Evolutionary conservation across 2,888 invertebrate genomes (phyloP).

Genomic region (Tanypteryx hageni): DNA sequence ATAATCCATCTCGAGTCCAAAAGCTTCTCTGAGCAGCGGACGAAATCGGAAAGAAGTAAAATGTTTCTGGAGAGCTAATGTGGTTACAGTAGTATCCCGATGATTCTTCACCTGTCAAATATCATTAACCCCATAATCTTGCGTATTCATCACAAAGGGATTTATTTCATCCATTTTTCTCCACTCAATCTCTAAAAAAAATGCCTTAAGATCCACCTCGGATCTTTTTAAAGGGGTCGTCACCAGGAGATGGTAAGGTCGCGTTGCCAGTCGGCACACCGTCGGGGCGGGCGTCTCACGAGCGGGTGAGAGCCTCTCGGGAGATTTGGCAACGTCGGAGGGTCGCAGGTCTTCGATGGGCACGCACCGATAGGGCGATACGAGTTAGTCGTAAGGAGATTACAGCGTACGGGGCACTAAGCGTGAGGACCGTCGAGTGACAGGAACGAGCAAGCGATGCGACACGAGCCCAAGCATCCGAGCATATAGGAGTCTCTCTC

Average conservation of each 20-base stretch:
- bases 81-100: slow-evolving; percentile 57
- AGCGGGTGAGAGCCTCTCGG: background rate
- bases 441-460: slow-evolving; percentile 24
- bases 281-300: background rate
- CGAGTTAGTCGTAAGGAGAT: slow-evolving; percentile 13
- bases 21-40: slow-evolving; percentile 23
- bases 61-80: slow-evolving; percentile 34
- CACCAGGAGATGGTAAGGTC: background rate
- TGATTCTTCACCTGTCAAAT: slow-evolving; percentile 63
- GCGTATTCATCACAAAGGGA: slow-evolving; percentile 59
- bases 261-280: background rate
- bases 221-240: background rate
- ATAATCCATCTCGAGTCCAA: slow-evolving; percentile 43
- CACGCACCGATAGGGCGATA: slow-evolving; percentile 31
- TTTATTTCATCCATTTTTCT: slow-evolving; percentile 50
- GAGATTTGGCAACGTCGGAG: slow-evolving; percentile 11
- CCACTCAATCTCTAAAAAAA: background rate
- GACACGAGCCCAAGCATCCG: slow-evolving; percentile 32
- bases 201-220: background rate
- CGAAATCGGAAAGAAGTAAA: background rate
- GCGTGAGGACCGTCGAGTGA: slow-evolving; percentile 29
- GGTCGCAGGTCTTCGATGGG: slow-evolving; percentile 16
- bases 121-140: slow-evolving; percentile 61
- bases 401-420: background rate
- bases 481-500: background rate